A percentile compares a stretch with the other conserved stretches of the same genome.
Evolutionary conservation across 2,888 invertebrate genomes (phyloP).

Genomic region (Allophyes oxyacanthae): DNA sequence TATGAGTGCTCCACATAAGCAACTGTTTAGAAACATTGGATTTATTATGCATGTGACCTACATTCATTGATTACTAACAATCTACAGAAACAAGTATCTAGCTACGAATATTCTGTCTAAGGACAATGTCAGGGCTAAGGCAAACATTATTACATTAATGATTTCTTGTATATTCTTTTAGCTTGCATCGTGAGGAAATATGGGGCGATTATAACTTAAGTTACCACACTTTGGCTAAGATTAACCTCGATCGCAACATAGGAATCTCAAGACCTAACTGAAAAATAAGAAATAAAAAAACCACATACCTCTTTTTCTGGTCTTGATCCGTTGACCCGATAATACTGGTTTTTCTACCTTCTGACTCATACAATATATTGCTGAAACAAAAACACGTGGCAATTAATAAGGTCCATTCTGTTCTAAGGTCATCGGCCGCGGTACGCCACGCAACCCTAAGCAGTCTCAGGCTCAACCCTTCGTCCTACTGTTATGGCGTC

Average conservation of each 20-base stretch:
- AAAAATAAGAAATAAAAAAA: conserved; percentile 56
- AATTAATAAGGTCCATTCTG: conserved; percentile 74
- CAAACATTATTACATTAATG: conserved; percentile 46
- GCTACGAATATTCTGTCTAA: conserved; percentile 17
- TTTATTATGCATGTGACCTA: conserved; percentile 42
- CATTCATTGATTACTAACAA: conserved; percentile 29
- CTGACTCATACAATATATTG: conserved; percentile 99
- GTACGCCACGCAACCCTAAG: conserved; percentile 58
- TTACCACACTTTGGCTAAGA: conserved; percentile 21
- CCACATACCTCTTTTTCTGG: conserved; percentile 98
- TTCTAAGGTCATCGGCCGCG: conserved; percentile 83
- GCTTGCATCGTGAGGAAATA: conserved; percentile 15
- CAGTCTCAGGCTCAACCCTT: conserved; percentile 61
- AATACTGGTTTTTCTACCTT: conserved; percentile 99
- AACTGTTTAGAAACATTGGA: background rate
- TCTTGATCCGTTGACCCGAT: conserved; percentile 99
- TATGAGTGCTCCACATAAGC: background rate
- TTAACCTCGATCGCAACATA: conserved; percentile 25
- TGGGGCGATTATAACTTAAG: conserved; percentile 21
- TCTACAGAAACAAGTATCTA: conserved; percentile 15
- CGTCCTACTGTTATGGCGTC: conserved; percentile 71
- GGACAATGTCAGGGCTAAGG: conserved; percentile 62
- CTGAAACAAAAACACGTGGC: conserved; percentile 90
- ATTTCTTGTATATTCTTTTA: conserved; percentile 48
- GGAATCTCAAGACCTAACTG: conserved; percentile 40